Percentiles rank a stretch among this genome's conserved stretches.
phyloP scores from a whole-genome alignment of 2,113 vertebrate species.

The Sturnira hondurensis region DNA sequence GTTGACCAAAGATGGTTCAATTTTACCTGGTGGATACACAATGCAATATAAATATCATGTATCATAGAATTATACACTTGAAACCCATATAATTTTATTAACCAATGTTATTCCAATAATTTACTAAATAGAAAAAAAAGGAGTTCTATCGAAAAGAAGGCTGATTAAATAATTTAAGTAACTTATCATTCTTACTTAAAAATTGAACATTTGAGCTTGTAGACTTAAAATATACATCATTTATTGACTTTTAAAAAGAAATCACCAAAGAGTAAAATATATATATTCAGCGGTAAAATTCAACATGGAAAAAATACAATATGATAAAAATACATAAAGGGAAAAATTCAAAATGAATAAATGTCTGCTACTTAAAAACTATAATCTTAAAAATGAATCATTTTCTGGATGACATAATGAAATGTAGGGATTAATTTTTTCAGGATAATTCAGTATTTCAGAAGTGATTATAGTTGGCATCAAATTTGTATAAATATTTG shows the following conservation, averaged over 20 bases:
- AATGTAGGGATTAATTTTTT: neutral
- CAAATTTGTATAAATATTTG: slow-evolving; percentile 4
- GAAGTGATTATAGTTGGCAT: neutral
- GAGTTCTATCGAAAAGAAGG: neutral
- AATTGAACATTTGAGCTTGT: neutral
- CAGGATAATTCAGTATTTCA: slow-evolving; percentile 19
- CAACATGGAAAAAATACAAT: too few species aligned
- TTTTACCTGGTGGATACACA: neutral
- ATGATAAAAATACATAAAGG: too few species aligned
- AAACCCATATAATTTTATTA: neutral
- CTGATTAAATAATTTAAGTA: neutral
- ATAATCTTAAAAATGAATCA: neutral
- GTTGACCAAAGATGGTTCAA: too few species aligned
- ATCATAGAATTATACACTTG: neutral
- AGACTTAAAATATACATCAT: neutral
- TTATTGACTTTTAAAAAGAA: neutral
- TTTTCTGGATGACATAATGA: neutral
- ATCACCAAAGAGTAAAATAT: neutral
- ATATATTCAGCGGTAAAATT: neutral
- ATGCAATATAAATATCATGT: neutral
- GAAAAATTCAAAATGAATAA: neutral
- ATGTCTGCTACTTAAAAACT: neutral
- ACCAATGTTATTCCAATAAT: neutral
- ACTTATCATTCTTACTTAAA: neutral
- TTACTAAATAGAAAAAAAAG: neutral